Evolutionary conservation across 2,888 invertebrate species (phyloP), one percentile per base, ranked within the genome.

Genomic region (Cynaeus angustus): DNA sequence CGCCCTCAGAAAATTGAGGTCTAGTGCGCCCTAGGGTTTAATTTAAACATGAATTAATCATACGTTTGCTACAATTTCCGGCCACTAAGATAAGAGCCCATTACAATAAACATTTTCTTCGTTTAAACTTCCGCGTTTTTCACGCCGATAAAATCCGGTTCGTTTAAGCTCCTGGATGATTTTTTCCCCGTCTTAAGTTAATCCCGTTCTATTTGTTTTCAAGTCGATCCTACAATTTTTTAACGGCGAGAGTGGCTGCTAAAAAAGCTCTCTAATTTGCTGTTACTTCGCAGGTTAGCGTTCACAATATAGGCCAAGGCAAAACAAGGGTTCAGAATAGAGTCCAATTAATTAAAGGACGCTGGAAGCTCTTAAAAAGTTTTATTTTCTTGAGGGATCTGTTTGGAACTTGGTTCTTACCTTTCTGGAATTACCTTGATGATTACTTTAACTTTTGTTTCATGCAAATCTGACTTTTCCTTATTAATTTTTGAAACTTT

Each of bases 21-120:
- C 12, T 30, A 38, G 21, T 38, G 14, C 16, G 55, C 55, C 55
- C 30, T 9, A 38, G 55, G 55, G 55, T 55, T 55, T 55, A 55
- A 55, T 55, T 55, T 38, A 55, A 55, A 21, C 55, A 37, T 55
- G 55, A 55, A 55, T 55, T 55, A 55, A 55, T 55, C 55, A 55
- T 55, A 16, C 55, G 55, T 55, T 55, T 14, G 53, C 28, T 33
- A 28, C 53, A 37, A 28, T 53, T 55, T 50, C 50, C 50, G 50
- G 28, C 16, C 55, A 30, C 14, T 7, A 9, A 55, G 55, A 38
- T 26, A 50, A 50, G 50, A 3, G 10, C 50, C 30, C 9, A 53
- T 37, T 53, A 37, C 33, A 55, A 55, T 55, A 50, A 50, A 50
- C 50, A 55, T 55, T 55, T 55, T 55, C 55, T 55, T 38, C 16